Conservation (phyloP, 2,888 invertebrate species). For the Plagiodera versicolora region DNA sequence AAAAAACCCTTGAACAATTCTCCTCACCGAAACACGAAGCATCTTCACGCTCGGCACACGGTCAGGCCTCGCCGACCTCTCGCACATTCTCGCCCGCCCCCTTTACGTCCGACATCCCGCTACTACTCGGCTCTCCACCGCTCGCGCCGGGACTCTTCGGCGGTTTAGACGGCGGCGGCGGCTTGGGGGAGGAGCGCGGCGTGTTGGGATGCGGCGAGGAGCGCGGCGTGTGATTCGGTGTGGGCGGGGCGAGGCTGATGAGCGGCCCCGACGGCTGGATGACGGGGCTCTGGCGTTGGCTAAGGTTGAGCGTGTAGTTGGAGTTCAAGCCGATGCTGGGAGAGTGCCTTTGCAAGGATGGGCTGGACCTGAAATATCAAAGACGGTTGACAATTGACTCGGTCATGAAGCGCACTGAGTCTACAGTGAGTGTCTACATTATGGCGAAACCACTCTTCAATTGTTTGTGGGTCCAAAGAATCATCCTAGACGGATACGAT, state of each 20-base stretch:
- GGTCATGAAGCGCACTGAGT: too few relatives aligned
- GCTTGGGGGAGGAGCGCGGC: constrained; percentile 22
- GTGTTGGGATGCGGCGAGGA: not conserved
- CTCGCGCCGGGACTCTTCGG: constrained; percentile 6
- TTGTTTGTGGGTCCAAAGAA: too few relatives aligned
- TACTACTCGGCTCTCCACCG: constrained; percentile 17
- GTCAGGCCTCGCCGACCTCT: constrained; percentile 54
- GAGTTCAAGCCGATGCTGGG: constrained; percentile 46
- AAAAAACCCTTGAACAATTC: too few relatives aligned
- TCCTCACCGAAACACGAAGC: constrained; percentile 52
- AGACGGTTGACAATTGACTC: too few relatives aligned
- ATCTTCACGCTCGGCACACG: constrained; percentile 50
- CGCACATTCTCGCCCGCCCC: constrained; percentile 53
- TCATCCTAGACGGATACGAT: too few relatives aligned
- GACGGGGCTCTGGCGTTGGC: constrained; percentile 51
- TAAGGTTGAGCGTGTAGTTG: constrained; percentile 47
- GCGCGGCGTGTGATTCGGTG: constrained; percentile 37
- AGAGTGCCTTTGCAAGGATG: constrained; percentile 60
- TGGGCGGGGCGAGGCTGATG: constrained; percentile 42
- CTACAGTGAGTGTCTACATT: too few relatives aligned
- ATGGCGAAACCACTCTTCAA: too few relatives aligned
- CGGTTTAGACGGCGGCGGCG: constrained; percentile 13
- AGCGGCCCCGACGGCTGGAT: constrained; percentile 53
- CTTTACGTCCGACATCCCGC: constrained; percentile 33
- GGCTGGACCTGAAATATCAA: constrained; percentile 61